Conservation (phyloP, 2,113 vertebrate species). For the Phalacrocorax brasilianus region DNA sequence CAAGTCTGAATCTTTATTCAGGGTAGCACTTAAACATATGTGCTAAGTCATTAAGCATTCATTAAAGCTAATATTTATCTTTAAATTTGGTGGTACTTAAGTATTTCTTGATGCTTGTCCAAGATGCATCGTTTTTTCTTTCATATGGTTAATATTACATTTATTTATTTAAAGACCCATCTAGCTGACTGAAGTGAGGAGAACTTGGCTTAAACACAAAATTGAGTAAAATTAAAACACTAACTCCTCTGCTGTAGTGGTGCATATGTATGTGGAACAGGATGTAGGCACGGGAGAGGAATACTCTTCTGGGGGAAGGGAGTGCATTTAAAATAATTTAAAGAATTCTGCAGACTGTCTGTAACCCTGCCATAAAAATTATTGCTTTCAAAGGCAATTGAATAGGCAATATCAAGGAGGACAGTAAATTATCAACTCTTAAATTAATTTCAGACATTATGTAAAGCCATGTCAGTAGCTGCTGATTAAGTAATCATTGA, state of each 20-base stretch:
- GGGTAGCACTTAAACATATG: background rate
- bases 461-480: background rate
- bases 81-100: background rate
- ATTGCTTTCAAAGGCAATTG: background rate
- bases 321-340: background rate
- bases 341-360: background rate
- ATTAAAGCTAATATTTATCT: background rate
- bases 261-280: background rate
- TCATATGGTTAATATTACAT: background rate
- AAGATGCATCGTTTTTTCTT: background rate
- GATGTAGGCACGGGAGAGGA: background rate
- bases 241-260: background rate
- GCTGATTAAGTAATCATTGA: background rate
- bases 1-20: background rate
- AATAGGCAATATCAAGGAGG: background rate
- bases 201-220: background rate
- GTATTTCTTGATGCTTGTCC: constrained; percentile 11
- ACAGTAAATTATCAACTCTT: background rate
- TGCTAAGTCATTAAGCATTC: background rate
- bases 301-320: background rate
- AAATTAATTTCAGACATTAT: background rate
- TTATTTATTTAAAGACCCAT: background rate
- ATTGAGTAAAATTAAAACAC: too few relatives aligned
- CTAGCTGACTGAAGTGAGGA: background rate
- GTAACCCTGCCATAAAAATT: background rate